A percentile compares a stretch with the other conserved stretches of the same genome.
phyloP scores from a whole-genome alignment of 1,140 invertebrate species.

The Trichonephila clavata region DNA sequence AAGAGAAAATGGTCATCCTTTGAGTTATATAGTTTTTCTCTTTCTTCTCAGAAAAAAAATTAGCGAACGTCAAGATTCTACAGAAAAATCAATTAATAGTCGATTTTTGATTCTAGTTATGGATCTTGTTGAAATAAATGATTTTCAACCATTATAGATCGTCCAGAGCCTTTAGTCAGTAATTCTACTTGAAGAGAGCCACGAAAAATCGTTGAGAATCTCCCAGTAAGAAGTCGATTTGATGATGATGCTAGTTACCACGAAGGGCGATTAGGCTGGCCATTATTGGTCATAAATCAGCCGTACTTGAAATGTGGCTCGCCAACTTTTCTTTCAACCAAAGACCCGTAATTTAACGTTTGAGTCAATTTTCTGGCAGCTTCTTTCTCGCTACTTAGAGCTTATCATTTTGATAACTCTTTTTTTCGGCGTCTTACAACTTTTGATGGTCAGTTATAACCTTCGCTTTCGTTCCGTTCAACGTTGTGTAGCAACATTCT shows the following conservation, averaged over 20 bases:
- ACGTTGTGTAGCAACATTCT: too few relatives aligned
- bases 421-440: neutral
- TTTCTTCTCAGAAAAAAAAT: too few relatives aligned
- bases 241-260: constrained; percentile 38
- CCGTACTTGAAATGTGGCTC: constrained; percentile 42
- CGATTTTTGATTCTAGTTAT: neutral
- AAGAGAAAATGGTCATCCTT: too few relatives aligned
- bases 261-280: constrained; percentile 28
- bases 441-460: neutral
- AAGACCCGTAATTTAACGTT: constrained; percentile 52
- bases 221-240: neutral
- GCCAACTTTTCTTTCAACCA: constrained; percentile 30
- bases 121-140: neutral
- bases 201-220: neutral
- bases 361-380: constrained; percentile 48
- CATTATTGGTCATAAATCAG: constrained; percentile 70
- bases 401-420: constrained; percentile 57
- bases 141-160: neutral
- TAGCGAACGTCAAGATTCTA: neutral
- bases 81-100: neutral
- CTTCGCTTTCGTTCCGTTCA: too few relatives aligned
- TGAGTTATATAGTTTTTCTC: too few relatives aligned
- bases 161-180: neutral
- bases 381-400: neutral
- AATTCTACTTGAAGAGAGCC: neutral